Evolutionary conservation across 2,888 invertebrate species (phyloP).

Genomic region (Drepanosiphum platanoidis): DNA sequence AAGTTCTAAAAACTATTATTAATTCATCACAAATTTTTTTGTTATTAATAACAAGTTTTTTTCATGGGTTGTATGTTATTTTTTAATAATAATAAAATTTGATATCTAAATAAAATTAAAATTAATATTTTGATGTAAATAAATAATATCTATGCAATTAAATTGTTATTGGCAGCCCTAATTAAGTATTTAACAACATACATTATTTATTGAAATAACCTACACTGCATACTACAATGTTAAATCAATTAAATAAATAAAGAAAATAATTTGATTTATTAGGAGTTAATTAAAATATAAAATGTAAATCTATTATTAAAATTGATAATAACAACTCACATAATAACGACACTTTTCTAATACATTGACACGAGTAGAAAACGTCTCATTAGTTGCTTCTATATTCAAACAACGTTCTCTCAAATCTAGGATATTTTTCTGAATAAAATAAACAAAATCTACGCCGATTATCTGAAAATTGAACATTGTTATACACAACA

Average conservation of each 20-base stretch:
- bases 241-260: constrained; percentile 6
- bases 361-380: constrained; percentile 83
- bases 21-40: too few species aligned
- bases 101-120: too few species aligned
- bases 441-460: constrained; percentile 89
- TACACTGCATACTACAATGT: constrained; percentile 2
- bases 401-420: constrained; percentile 83
- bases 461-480: constrained; percentile 84
- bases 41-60: too few species aligned
- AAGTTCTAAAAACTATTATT: too few species aligned
- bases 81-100: too few species aligned
- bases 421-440: constrained; percentile 87
- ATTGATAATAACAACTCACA: constrained; percentile 71
- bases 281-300: constrained; percentile 57
- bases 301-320: constrained; percentile 6
- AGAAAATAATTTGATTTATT: constrained; percentile 5
- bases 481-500: constrained; percentile 5
- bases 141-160: too few species aligned
- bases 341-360: constrained; percentile 88
- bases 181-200: too few species aligned
- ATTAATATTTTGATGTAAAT: too few species aligned
- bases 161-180: too few species aligned
- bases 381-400: constrained; percentile 92
- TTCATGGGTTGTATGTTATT: too few species aligned
- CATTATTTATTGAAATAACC: constrained; percentile 37